phyloP scores from a whole-genome alignment of 2,888 invertebrate species.

The Trilocha varians region DNA sequence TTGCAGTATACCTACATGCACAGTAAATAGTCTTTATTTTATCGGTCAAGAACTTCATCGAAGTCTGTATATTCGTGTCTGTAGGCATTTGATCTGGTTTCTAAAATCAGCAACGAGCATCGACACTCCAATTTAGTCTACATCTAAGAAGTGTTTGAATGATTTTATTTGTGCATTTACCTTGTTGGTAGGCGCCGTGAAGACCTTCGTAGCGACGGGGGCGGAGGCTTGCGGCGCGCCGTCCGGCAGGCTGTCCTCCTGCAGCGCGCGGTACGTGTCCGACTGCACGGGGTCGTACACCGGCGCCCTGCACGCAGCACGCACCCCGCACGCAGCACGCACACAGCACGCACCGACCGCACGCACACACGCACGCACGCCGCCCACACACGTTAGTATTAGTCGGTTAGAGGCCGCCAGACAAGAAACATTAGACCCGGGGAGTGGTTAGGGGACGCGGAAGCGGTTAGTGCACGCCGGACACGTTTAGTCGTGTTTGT shows the following conservation, averaged over 20 bases:
- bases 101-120: too few relatives aligned
- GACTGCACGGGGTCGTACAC: slow-evolving; percentile 91
- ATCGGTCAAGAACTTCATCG: too few relatives aligned
- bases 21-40: too few relatives aligned
- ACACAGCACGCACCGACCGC: too few relatives aligned
- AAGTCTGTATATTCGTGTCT: too few relatives aligned
- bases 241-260: slow-evolving; percentile 81
- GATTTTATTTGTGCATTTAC: slow-evolving; percentile 27
- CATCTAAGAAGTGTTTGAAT: neutral
- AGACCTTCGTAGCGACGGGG: slow-evolving; percentile 84
- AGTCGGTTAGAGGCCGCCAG: slow-evolving; percentile 70
- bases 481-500: slow-evolving; percentile 52
- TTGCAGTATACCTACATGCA: too few relatives aligned
- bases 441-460: slow-evolving; percentile 41
- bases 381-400: slow-evolving; percentile 53
- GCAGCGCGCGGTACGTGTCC: slow-evolving; percentile 89
- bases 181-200: slow-evolving; percentile 78
- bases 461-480: slow-evolving; percentile 45
- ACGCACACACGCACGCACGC: slow-evolving; percentile 17
- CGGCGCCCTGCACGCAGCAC: slow-evolving; percentile 72
- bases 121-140: too few relatives aligned
- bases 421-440: slow-evolving; percentile 53
- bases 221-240: slow-evolving; percentile 78
- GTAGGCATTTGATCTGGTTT: too few relatives aligned
- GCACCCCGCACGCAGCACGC: slow-evolving; percentile 21